phyloP scores from a whole-genome alignment of 2,797 vertebrate species.

The Amphiprion clarkii region DNA sequence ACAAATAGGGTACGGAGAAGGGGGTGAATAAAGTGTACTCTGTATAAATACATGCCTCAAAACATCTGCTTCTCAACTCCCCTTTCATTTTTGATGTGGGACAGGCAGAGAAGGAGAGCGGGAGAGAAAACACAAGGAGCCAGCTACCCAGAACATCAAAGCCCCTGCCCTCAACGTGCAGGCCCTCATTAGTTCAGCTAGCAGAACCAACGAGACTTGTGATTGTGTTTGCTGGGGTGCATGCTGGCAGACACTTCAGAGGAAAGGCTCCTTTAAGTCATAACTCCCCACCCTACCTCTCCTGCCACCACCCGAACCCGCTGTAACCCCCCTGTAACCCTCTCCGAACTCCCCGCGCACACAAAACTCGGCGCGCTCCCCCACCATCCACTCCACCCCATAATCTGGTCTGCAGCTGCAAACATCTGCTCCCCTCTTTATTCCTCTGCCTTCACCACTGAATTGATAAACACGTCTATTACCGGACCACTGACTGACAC shows the following conservation, averaged over 20 bases:
- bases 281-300: conserved; percentile 82
- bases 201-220: conserved; percentile 87
- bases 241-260: conserved; percentile 89
- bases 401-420: conserved; percentile 90
- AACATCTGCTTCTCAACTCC: conserved; percentile 89
- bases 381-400: conserved; percentile 84
- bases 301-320: conserved; percentile 75
- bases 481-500: conserved; percentile 79
- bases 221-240: conserved; percentile 89
- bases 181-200: conserved; percentile 90
- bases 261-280: conserved; percentile 87
- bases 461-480: conserved; percentile 87
- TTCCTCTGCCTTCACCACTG: conserved; percentile 77
- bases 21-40: conserved; percentile 80
- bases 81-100: conserved; percentile 89
- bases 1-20: conserved; percentile 69
- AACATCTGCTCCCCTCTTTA: conserved; percentile 84
- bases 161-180: conserved; percentile 83
- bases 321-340: conserved; percentile 84
- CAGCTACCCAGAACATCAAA: conserved; percentile 90
- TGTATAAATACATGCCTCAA: conserved; percentile 85
- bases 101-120: conserved; percentile 84
- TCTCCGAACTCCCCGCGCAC: conserved; percentile 62
- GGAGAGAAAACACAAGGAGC: conserved; percentile 87
- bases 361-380: conserved; percentile 69